Percentiles rank a stretch among this genome's conserved stretches.
These are phyloP conservation scores for Trichoplusia ni DNA, from an alignment of 1,140 invertebrate species.

Conservation along the genomic window DNA sequence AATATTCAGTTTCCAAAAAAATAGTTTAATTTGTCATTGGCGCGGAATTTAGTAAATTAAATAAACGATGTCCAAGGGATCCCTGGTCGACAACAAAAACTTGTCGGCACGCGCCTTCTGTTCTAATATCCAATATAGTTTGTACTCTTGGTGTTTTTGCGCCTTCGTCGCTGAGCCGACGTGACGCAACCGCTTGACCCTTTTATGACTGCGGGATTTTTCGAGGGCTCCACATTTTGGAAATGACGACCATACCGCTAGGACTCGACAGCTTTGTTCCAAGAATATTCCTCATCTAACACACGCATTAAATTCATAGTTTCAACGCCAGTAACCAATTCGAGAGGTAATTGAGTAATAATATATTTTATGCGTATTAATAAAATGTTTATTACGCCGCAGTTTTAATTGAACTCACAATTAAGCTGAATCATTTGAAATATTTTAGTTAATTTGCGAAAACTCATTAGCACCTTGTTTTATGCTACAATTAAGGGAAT, in stretches of 20 bases:
- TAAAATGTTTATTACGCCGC: background rate
- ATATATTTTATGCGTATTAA: background rate
- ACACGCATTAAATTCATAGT: background rate
- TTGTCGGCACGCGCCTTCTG: slow-evolving; percentile 65
- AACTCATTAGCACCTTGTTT: too few species aligned
- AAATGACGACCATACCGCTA: slow-evolving; percentile 1
- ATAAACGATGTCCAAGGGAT: slow-evolving; percentile 45
- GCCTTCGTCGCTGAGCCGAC: slow-evolving; percentile 39
- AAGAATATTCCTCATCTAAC: background rate
- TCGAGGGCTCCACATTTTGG: slow-evolving; percentile 56
- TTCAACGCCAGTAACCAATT: too few species aligned
- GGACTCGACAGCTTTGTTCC: slow-evolving; percentile 16
- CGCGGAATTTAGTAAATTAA: slow-evolving; percentile 45
- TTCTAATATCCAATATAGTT: slow-evolving; percentile 79
- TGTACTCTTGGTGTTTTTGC: slow-evolving; percentile 67
- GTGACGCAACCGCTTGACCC: slow-evolving; percentile 73
- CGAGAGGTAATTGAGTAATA: background rate
- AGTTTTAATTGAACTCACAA: slow-evolving; percentile 1
- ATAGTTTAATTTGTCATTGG: slow-evolving; percentile 26
- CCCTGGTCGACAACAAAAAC: slow-evolving; percentile 65
- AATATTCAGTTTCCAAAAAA: too few species aligned
- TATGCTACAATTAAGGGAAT: too few species aligned
- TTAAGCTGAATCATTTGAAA: background rate
- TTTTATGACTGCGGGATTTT: slow-evolving; percentile 66
- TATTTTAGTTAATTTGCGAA: too few species aligned